A percentile compares a stretch with the other conserved stretches of the same genome.
These are phyloP conservation scores for Zaprionus ghesquierei DNA, from an alignment of 1,140 invertebrate species.

Conservation along the genomic window DNA sequence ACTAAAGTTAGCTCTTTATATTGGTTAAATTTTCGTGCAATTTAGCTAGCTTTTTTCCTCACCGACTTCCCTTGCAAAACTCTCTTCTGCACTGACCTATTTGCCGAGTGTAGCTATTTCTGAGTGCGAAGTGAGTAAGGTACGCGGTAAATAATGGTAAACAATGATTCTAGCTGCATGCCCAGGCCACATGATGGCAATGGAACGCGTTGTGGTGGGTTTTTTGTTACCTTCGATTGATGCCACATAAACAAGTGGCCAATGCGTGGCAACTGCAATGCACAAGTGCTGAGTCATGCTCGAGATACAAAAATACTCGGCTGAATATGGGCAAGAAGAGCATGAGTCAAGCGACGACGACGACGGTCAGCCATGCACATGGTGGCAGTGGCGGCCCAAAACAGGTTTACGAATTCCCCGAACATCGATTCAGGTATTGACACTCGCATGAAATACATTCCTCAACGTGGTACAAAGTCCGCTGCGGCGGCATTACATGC, in stretches of 20 bases:
- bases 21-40: too few species aligned
- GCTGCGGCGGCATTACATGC: constrained; percentile 10
- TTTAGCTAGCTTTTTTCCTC: not conserved
- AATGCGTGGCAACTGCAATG: constrained; percentile 19
- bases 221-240: not conserved
- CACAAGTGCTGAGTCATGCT: constrained; percentile 41
- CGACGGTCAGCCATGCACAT: constrained; percentile 6
- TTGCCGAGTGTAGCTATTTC: not conserved
- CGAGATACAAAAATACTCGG: constrained; percentile 19
- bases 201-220: constrained; percentile 9
- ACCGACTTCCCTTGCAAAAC: too few species aligned
- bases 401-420: constrained; percentile 71
- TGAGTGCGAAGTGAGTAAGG: not conserved
- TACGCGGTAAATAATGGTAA: not conserved
- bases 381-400: constrained; percentile 5
- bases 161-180: constrained; percentile 15
- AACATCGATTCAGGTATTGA: constrained; percentile 15
- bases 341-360: constrained; percentile 31
- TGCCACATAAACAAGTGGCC: constrained; percentile 28
- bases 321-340: constrained; percentile 18
- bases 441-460: constrained; percentile 44
- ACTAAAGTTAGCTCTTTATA: too few species aligned
- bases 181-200: constrained; percentile 15
- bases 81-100: not conserved
- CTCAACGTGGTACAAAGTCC: constrained; percentile 64